Evolutionary conservation across 2,113 vertebrate genomes (phyloP).

Genomic region (Alouatta palliata): DNA sequence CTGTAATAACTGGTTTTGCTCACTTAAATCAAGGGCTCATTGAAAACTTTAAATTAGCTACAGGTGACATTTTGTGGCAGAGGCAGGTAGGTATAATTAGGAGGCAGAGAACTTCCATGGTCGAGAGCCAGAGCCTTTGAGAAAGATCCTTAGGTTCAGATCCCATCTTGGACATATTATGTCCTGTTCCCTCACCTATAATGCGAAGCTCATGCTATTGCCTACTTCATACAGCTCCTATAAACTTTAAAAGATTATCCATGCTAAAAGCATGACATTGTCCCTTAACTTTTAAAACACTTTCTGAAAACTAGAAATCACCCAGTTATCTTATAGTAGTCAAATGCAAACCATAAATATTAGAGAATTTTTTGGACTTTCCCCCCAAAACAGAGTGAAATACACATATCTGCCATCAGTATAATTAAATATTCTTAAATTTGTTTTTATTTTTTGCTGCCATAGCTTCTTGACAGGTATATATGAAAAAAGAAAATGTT

Average conservation of each 20-base stretch:
- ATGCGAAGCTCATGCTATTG: background rate
- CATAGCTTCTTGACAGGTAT: background rate
- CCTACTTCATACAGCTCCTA: background rate
- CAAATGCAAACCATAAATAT: slow-evolving; percentile 12
- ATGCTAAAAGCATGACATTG: background rate
- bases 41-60: background rate
- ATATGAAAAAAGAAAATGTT: background rate
- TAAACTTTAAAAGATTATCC: background rate
- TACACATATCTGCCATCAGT: background rate
- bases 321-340: background rate
- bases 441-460: background rate
- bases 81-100: background rate
- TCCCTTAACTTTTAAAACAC: background rate
- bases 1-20: background rate
- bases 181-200: background rate
- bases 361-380: background rate
- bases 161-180: background rate
- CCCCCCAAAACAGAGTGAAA: background rate
- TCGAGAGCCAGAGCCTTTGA: background rate
- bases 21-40: background rate
- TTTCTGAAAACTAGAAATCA: background rate
- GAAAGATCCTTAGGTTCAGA: background rate
- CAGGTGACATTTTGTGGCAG: background rate
- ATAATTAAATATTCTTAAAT: slow-evolving; percentile 5
- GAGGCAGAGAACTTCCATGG: background rate